Conservation (phyloP, 2,113 vertebrate genomes). For the Regulus satrapa region DNA sequence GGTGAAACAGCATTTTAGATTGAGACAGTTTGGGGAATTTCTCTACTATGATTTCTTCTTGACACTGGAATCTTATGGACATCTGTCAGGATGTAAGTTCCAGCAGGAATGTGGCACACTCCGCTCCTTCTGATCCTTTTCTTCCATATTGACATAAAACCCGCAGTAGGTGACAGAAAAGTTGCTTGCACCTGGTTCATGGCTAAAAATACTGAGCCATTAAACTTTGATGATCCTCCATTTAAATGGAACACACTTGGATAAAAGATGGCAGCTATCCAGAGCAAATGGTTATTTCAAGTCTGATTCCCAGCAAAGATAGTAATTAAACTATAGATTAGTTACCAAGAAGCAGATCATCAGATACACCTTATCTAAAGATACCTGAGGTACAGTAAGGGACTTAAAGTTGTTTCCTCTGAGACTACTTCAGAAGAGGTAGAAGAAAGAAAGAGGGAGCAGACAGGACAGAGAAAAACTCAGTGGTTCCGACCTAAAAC, state of each 20-base stretch:
- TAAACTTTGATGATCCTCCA: slow-evolving; percentile 15
- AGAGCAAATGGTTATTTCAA: slow-evolving; percentile 21
- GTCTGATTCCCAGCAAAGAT: not conserved
- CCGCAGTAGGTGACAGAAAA: slow-evolving; percentile 44
- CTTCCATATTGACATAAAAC: slow-evolving; percentile 39
- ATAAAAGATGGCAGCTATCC: slow-evolving; percentile 7
- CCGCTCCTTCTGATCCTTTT: not conserved
- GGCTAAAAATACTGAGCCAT: slow-evolving; percentile 40
- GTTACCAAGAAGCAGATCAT: not conserved
- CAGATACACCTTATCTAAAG: not conserved
- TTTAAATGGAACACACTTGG: not conserved
- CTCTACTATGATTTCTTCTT: slow-evolving; percentile 48
- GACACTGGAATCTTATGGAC: slow-evolving; percentile 39
- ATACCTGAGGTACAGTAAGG: not conserved
- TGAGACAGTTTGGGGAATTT: slow-evolving; percentile 51
- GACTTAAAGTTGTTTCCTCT: not conserved
- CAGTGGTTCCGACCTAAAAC: not conserved
- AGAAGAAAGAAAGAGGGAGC: not conserved
- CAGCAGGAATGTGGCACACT: slow-evolving; percentile 30
- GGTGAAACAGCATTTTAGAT: slow-evolving; percentile 47
- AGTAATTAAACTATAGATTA: not conserved
- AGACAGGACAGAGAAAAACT: not conserved
- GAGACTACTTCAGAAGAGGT: not conserved
- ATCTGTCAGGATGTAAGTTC: slow-evolving; percentile 45
- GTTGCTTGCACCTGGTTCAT: slow-evolving; percentile 26